Evolutionary conservation across 1,140 invertebrate species (phyloP), one percentile per base, ranked within the genome.

Genomic region (Micrasema minimum): DNA sequence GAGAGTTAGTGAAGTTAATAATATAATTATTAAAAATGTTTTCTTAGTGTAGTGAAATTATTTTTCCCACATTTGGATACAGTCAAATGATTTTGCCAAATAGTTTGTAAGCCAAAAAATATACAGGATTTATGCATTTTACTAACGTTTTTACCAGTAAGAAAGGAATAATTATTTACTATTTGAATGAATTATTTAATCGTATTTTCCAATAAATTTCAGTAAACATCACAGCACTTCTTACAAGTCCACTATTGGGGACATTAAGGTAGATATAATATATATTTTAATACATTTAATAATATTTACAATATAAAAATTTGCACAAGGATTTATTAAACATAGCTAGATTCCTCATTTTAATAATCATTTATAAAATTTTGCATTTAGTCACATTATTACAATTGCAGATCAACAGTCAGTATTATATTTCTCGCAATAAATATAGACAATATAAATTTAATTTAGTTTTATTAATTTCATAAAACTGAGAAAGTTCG

Each of bases 211-310:
- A 18, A 20, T 11, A 51, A 10, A 20, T 51, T 51, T 35, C 53
- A 57, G 18, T 68, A 57, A 68, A 68, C 69, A 71, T 71, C 69
- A 71, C 69, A 71, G 69, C 69, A 71, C 59, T 71, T 64, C 69
- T 71, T 71, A 71, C 7, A 14, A 71, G 57, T 61, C 67, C 67
- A n/a, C 55, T 59, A 26, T 23, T 23, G 43, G 31, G 67, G 67
- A 69, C 67, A 62, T 55, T 69, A 62, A 26, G 45, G 31, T 65
- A 46, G n/a, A 12, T 12, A 20, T 53, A 67, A 50, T 20, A 43
- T 62, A 59, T 31, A 18, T 59, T 38, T 37, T 31, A 69, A 41
- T 71, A 31, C 45, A 61, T 38, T 68, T 46, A 57, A 57, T n/a
- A 31, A 68, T 69, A 50, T 51, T 69, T 35, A 69, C 55, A 50